A percentile compares a stretch with the other conserved stretches of the same genome.
Conservation (phyloP, 1,140 invertebrate species). For the Atta colombica region DNA sequence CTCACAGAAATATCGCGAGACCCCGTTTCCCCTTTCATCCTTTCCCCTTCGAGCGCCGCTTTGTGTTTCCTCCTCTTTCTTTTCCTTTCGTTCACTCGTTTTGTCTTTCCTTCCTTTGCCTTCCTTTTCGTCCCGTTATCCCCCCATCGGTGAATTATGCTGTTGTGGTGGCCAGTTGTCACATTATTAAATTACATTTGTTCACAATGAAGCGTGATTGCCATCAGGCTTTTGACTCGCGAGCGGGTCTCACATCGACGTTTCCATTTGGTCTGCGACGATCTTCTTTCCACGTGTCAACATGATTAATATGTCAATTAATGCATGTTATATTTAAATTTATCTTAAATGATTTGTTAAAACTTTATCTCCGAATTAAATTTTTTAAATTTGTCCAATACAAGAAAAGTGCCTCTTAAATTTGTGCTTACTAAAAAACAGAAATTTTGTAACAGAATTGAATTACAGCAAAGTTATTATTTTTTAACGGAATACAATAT, state of each 20-base stretch:
- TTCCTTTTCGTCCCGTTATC: constrained; percentile 41
- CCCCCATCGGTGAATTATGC: constrained; percentile 70
- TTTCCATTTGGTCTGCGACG: constrained; percentile 23
- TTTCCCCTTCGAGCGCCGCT: background rate
- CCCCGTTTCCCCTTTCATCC: constrained; percentile 53
- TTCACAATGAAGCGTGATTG: constrained; percentile 74
- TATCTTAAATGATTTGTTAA: background rate
- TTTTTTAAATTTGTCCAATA: background rate
- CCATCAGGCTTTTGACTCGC: constrained; percentile 67
- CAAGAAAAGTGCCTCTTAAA: background rate
- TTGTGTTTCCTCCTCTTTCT: constrained; percentile 31
- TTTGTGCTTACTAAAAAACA: background rate
- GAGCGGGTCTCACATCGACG: constrained; percentile 19
- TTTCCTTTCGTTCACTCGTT: background rate
- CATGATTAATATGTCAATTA: background rate
- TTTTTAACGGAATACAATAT: background rate
- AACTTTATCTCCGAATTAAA: background rate
- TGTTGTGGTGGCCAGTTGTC: constrained; percentile 70
- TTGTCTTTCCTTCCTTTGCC: constrained; percentile 13
- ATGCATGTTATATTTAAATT: background rate
- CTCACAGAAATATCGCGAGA: constrained; percentile 74
- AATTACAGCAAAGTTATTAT: background rate
- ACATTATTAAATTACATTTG: constrained; percentile 78
- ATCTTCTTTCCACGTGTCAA: constrained; percentile 42
- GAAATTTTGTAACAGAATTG: background rate